Percentiles rank a stretch among this genome's conserved stretches.
Evolutionary conservation across 35 echinoderm and acorn worm species (phyloP).

Genomic region (Ophiothrix spiculata): DNA sequence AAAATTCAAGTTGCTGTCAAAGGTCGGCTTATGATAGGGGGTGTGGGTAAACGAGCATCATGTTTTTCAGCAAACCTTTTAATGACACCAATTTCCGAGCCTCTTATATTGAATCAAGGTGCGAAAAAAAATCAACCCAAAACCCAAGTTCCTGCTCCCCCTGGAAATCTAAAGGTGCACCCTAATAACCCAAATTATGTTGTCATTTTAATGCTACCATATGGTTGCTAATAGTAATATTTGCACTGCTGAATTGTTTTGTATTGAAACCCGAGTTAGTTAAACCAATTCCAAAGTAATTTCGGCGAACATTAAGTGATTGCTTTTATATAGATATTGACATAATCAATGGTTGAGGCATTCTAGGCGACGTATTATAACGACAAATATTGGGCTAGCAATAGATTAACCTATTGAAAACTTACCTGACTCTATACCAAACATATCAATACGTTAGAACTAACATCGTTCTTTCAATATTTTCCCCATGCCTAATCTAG

Average conservation of each 20-base stretch:
- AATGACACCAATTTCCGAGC: neutral
- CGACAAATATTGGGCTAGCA: slow-evolving; percentile 9
- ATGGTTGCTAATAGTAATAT: neutral
- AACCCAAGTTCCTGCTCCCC: neutral
- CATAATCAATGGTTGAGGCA: neutral
- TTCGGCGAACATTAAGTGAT: neutral
- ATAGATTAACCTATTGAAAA: too few relatives aligned
- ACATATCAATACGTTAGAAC: too few relatives aligned
- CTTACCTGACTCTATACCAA: too few relatives aligned
- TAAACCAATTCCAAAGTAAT: slow-evolving; percentile 11
- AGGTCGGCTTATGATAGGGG: too few relatives aligned
- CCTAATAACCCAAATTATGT: neutral
- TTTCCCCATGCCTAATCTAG: too few relatives aligned
- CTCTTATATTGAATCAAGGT: neutral
- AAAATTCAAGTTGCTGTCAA: too few relatives aligned
- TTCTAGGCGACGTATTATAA: neutral
- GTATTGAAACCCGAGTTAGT: neutral
- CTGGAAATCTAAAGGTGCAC: neutral
- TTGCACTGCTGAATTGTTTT: neutral
- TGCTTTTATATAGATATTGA: neutral
- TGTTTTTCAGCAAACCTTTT: neutral
- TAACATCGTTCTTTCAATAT: too few relatives aligned
- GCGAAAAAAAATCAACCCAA: neutral
- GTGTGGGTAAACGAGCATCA: neutral
- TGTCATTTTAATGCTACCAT: neutral